These are phyloP conservation scores for Helicoverpa armigera DNA, from an alignment of 1,140 invertebrate species.

Conservation along the genomic window DNA sequence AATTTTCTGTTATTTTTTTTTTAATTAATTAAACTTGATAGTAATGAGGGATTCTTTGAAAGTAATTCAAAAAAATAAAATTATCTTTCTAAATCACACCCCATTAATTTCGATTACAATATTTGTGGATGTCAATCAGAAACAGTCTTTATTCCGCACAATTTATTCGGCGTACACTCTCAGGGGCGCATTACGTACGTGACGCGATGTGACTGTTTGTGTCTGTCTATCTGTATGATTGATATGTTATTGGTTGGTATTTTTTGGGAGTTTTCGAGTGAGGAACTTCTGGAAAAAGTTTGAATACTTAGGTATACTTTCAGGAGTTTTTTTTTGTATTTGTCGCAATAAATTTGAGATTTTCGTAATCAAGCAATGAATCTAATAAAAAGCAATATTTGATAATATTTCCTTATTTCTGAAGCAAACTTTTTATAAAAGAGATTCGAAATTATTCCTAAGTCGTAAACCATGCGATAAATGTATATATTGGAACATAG, in stretches of 20 bases:
- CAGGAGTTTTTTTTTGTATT: too few species aligned
- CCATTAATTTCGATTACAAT: constrained; percentile 38
- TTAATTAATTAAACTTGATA: too few species aligned
- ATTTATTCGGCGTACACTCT: constrained; percentile 53
- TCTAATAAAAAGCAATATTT: too few species aligned
- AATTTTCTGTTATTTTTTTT: too few species aligned
- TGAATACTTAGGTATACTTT: too few species aligned
- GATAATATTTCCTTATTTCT: too few species aligned
- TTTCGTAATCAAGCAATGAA: too few species aligned
- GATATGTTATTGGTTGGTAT: neutral
- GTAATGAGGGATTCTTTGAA: too few species aligned
- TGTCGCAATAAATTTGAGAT: too few species aligned
- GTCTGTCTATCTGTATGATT: constrained; percentile 3
- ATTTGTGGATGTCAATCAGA: constrained; percentile 47
- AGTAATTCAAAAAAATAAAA: neutral
- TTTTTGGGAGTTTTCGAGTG: neutral
- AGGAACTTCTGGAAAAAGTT: too few species aligned
- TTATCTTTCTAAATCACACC: neutral
- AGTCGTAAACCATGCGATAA: constrained; percentile 44
- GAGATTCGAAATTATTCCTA: constrained; percentile 21
- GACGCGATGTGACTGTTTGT: constrained; percentile 13
- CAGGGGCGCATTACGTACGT: constrained; percentile 49
- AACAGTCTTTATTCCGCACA: constrained; percentile 45
- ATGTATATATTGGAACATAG: constrained; percentile 40
- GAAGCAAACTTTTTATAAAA: too few species aligned